Evolutionary conservation across 2,888 invertebrate species (phyloP).

Genomic region (Helobdella robusta): DNA sequence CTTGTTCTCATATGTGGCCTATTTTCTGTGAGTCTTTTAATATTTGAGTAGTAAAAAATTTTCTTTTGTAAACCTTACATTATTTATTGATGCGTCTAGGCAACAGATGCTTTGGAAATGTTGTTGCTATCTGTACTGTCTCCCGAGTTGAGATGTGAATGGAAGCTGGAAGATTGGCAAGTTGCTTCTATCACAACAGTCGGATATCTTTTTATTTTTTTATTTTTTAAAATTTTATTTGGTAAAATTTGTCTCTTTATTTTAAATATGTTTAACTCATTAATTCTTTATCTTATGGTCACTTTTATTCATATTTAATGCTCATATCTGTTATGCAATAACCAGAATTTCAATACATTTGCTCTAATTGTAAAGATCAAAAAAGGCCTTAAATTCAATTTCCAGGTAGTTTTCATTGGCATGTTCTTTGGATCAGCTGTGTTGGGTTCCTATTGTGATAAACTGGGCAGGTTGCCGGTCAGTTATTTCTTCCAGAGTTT

Average conservation of each 20-base stretch:
- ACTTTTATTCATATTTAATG: too few species aligned
- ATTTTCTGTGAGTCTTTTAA: slow-evolving; percentile 33
- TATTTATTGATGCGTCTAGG: slow-evolving; percentile 35
- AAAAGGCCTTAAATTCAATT: too few species aligned
- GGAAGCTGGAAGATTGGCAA: slow-evolving; percentile 43
- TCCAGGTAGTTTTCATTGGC: slow-evolving; percentile 46
- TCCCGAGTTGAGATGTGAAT: slow-evolving; percentile 46
- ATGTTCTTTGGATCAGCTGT: slow-evolving; percentile 46
- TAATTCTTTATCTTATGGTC: too few species aligned
- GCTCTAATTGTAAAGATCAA: too few species aligned
- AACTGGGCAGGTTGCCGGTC: slow-evolving; percentile 43
- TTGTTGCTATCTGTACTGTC: slow-evolving; percentile 47
- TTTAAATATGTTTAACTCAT: too few species aligned
- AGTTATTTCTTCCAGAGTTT: too few species aligned
- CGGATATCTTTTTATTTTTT: too few species aligned
- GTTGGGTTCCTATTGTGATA: slow-evolving; percentile 45
- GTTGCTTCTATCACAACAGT: slow-evolving; percentile 48
- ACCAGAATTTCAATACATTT: too few species aligned
- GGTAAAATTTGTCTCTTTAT: too few species aligned
- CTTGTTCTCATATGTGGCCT: slow-evolving; percentile 35
- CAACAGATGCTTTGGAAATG: slow-evolving; percentile 49
- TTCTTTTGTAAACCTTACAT: not conserved
- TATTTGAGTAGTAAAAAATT: not conserved
- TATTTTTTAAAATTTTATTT: too few species aligned
- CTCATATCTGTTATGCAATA: too few species aligned